These are phyloP conservation scores for Erythrocercus mccallii DNA, from an alignment of 2,113 vertebrate genomes.

Conservation along the genomic window DNA sequence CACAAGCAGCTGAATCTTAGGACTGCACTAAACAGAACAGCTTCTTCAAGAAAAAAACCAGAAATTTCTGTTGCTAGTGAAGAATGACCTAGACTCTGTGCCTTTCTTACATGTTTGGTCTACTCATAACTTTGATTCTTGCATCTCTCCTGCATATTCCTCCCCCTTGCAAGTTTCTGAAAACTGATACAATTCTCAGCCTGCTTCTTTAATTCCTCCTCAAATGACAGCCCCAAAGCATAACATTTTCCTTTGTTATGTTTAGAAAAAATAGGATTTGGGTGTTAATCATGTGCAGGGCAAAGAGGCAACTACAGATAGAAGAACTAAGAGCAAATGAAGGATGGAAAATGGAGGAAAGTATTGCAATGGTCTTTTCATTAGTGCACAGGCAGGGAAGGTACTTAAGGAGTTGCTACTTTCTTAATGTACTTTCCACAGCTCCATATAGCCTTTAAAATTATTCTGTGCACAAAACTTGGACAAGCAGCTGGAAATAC, in stretches of 20 bases:
- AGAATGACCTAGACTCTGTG: not conserved
- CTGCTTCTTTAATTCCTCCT: not conserved
- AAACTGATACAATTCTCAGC: not conserved
- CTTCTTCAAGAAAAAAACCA: not conserved
- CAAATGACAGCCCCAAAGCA: not conserved
- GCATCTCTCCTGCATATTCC: not conserved
- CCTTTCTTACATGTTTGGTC: not conserved
- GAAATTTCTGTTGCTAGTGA: not conserved
- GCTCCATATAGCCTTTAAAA: not conserved
- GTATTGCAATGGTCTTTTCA: not conserved
- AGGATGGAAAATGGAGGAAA: not conserved
- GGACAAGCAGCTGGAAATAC: not conserved
- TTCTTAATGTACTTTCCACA: conserved; percentile 18
- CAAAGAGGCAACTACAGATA: not conserved
- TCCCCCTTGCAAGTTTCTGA: not conserved
- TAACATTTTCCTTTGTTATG: not conserved
- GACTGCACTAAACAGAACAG: not conserved
- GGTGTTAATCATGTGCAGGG: not conserved
- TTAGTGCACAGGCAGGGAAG: not conserved
- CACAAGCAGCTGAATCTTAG: not conserved
- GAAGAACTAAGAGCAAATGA: not conserved
- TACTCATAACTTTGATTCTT: not conserved
- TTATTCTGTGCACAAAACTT: not conserved
- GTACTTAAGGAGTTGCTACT: not conserved
- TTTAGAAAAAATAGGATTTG: not conserved